Conservation (phyloP, 2,888 invertebrate genomes). For the Brassicogethes aeneus region DNA sequence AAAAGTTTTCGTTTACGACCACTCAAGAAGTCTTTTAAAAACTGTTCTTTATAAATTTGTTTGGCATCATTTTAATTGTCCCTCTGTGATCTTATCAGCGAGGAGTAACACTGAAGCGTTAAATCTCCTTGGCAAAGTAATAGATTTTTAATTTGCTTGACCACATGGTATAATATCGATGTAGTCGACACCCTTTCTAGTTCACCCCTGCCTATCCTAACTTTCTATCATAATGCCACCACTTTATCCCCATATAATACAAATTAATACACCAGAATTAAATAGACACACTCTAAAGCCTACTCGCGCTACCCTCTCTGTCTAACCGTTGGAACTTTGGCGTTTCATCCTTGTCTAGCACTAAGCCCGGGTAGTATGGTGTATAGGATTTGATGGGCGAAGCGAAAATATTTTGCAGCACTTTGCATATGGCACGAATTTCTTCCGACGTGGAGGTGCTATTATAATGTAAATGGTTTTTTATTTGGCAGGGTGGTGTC, state of each 20-base stretch:
- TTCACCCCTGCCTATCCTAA: slow-evolving; percentile 29
- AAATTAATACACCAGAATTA: slow-evolving; percentile 40
- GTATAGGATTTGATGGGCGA: slow-evolving; percentile 7
- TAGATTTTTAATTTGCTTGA: slow-evolving; percentile 41
- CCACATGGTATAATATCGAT: slow-evolving; percentile 36
- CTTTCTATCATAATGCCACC: slow-evolving; percentile 37
- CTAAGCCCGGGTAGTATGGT: slow-evolving; percentile 3
- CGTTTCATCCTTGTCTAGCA: slow-evolving; percentile 9
- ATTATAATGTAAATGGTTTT: slow-evolving; percentile 25
- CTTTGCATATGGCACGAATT: slow-evolving; percentile 35
- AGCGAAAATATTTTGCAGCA: slow-evolving; percentile 30
- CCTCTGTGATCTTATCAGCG: too few species aligned
- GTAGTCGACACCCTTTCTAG: slow-evolving; percentile 23
- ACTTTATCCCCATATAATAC: slow-evolving; percentile 39
- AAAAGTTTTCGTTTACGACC: too few species aligned
- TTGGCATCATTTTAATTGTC: too few species aligned
- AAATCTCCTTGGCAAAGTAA: slow-evolving; percentile 26
- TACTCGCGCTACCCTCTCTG: slow-evolving; percentile 9
- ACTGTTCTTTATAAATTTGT: too few species aligned
- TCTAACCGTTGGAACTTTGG: not conserved
- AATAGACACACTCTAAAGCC: slow-evolving; percentile 37
- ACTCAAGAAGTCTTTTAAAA: too few species aligned
- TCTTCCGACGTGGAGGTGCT: slow-evolving; percentile 23
- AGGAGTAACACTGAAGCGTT: too few species aligned
- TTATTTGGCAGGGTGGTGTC: slow-evolving; percentile 15